Evolutionary conservation across 2,888 invertebrate species (phyloP), one percentile per base, ranked within the genome.

Genomic region (Vesta saturnalis): DNA sequence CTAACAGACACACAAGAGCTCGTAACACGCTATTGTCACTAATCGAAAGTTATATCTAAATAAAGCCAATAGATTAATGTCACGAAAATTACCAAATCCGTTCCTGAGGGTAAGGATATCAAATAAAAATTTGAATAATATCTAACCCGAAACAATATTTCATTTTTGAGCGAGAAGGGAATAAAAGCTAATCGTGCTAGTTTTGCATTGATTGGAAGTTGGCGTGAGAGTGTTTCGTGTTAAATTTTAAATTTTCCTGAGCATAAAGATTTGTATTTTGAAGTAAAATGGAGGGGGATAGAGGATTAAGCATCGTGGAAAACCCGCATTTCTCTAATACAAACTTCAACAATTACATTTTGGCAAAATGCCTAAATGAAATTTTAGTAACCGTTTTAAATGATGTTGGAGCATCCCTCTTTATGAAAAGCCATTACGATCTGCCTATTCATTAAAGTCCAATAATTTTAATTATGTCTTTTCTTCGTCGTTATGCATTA

Each of bases 281-380:
- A 49, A 52, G 18, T 16, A 49, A 30, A 14, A 0, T 22, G 14
- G 16, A 16, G 23, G 56, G 22, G 6, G 21, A 23, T 46, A 46
- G n/a, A n/a, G 60, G 35, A 58, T 59, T 47, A 59, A 30, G 15
- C 15, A 18, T 19, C 21, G 43, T 58, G 47, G 39, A 43, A 35
- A 35, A 61, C 61, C 61, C 61, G 61, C 54, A 61, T 39, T 61
- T 57, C 54, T 39, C 49, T 52, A 60, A 52, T 54, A 54, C 61
- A 61, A 61, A 54, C 61, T 61, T 49, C 54, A 62, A 62, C 55
- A 62, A 62, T 62, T 62, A 55, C 55, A 56, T 15, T 56, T 56
- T 62, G 56, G 56, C 62, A 56, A 47, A 62, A 47, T 56, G 56
- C 56, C 62, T 46, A 56, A 62, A 60, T 49, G 60, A 60, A 52